A percentile compares a stretch with the other conserved stretches of the same genome.
These are phyloP conservation scores for Triops longicaudatus DNA, from an alignment of 1,140 invertebrate genomes.

Conservation along the genomic window DNA sequence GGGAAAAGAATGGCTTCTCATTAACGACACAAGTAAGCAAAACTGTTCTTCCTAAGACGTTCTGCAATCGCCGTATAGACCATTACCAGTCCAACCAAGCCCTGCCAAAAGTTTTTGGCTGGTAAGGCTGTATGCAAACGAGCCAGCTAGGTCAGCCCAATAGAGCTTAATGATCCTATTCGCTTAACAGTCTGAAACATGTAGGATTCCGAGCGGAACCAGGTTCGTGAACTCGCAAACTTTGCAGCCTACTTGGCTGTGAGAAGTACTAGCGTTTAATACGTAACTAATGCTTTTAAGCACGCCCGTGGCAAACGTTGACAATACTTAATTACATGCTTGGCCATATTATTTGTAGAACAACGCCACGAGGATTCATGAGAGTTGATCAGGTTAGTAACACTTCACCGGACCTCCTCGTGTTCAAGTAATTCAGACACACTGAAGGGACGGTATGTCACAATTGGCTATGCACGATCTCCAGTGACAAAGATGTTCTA, in stretches of 20 bases:
- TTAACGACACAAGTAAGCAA: not conserved
- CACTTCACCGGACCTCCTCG: not conserved
- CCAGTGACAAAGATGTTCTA: too few relatives aligned
- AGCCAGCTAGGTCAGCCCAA: too few relatives aligned
- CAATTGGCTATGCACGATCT: too few relatives aligned
- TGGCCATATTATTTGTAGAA: not conserved
- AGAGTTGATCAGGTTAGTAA: not conserved
- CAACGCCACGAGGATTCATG: not conserved
- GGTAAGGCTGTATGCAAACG: too few relatives aligned
- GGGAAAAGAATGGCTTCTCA: not conserved
- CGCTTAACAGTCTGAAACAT: not conserved
- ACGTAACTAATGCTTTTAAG: not conserved
- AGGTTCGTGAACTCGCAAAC: slow-evolving; percentile 3
- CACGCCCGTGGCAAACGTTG: slow-evolving; percentile 5
- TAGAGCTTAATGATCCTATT: too few relatives aligned
- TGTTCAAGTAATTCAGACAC: too few relatives aligned
- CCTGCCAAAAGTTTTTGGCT: not conserved
- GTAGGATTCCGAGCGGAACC: not conserved
- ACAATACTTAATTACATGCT: not conserved
- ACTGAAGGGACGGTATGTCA: too few relatives aligned
- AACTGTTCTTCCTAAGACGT: not conserved
- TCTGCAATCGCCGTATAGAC: not conserved
- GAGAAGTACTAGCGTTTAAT: not conserved
- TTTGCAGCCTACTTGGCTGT: not conserved
- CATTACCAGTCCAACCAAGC: not conserved